Percentiles rank a stretch among this genome's conserved stretches.
Conservation (phyloP, 1,140 invertebrate species). For the Nephotettix cincticeps region DNA sequence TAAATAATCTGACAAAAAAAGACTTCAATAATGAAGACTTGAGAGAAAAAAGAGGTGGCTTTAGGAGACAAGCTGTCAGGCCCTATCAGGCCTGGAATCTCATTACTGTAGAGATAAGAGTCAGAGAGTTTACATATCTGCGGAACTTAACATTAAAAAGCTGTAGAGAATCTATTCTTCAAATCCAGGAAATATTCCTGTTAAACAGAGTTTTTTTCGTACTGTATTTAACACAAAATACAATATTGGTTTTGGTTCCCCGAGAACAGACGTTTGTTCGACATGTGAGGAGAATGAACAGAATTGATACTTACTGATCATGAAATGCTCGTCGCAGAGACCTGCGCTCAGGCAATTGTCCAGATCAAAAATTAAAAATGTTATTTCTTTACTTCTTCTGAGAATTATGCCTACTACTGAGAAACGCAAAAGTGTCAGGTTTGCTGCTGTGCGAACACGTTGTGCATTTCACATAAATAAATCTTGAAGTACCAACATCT, state of each 20-base stretch:
- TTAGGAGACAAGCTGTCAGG: background rate
- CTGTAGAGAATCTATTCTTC: constrained; percentile 9
- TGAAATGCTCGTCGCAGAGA: no score
- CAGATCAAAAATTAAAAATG: no score
- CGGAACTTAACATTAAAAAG: constrained; percentile 19
- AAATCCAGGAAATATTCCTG: constrained; percentile 1
- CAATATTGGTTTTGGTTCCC: constrained; percentile 35
- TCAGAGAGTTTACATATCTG: background rate
- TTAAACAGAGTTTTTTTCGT: constrained; percentile 33
- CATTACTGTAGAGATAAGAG: constrained; percentile 13
- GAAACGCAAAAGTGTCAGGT: no score
- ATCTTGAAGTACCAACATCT: no score
- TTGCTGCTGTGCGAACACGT: no score
- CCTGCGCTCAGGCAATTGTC: no score
- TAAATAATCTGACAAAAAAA: constrained; percentile 10
- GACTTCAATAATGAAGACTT: background rate
- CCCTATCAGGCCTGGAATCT: constrained; percentile 1
- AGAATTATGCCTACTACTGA: no score
- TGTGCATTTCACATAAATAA: no score
- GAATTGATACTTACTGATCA: no score
- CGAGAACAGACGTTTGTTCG: constrained; percentile 19
- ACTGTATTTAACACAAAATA: constrained; percentile 33
- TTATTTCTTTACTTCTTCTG: no score
- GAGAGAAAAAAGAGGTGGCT: constrained; percentile 17
- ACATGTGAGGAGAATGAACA: no score